Evolutionary conservation across 1,140 invertebrate species (phyloP), one percentile per base, ranked within the genome.

Genomic region (Ceratosolen solmsi): DNA sequence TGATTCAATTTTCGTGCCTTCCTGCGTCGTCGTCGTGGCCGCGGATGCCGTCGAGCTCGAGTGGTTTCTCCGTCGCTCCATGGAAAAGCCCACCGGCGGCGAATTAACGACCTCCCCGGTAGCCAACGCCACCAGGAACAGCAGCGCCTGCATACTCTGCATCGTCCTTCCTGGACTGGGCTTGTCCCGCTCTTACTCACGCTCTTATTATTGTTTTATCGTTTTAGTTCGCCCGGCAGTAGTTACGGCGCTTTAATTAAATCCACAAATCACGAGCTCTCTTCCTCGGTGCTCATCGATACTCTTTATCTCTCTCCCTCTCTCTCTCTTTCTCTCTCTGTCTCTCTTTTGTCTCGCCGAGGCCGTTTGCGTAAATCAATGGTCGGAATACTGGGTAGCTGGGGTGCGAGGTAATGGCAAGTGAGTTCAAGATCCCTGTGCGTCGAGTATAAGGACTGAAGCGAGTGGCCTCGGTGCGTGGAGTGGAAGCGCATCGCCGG

Each of bases 1-100:
- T 41, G 46, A 33, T 36, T 79, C 68, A 20, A 83, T 56, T 68
- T 83, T 84, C 83, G 30, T 78, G 38, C 8, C 70, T 63, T 65
- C 77, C 82, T 25, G 68, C 33, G n/a, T 51, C 9, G n/a, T 51
- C 33, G 17, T 2, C 27, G 36, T n/a, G n/a, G n/a, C n/a, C n/a
- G n/a, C n/a, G n/a, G n/a, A n/a, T n/a, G n/a, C n/a, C n/a, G n/a
- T 22, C 5, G 41, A 0, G 1, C 0, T 22, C 46, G 78, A 72
- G 33, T 46, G 20, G n/a, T 79, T 72, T 22, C 17, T 41, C 33
- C 17, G 77, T 51, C 4, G 65, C 30, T 38, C 17, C 30, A 2
- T 25, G 5, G 20, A 68, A 22, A 33, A n/a, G 27, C 20, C 41
- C 2, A 33, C 2, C 30, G 36, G 4, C 22, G 51, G 13, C 1